Conservation (phyloP, 2,888 invertebrate genomes). For the Lasioglossum villosulum region DNA sequence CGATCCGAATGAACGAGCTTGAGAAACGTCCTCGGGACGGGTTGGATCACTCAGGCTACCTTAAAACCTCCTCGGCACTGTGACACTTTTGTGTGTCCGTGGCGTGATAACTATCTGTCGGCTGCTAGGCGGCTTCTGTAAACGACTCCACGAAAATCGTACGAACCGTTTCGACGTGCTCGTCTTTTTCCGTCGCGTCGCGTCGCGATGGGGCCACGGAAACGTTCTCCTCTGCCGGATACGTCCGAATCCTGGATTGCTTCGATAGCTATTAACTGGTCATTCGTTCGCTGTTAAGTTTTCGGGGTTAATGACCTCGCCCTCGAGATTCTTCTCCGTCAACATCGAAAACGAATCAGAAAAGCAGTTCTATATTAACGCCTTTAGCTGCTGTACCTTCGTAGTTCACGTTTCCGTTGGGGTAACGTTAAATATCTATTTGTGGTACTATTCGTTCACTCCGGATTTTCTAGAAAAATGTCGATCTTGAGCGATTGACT, state of each 20-base stretch:
- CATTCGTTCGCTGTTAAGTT: background rate
- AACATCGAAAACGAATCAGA: background rate
- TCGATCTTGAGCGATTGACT: background rate
- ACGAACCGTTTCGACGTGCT: background rate
- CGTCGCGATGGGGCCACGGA: background rate
- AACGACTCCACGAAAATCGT: constrained; percentile 17
- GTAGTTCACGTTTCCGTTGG: background rate
- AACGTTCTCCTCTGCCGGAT: background rate
- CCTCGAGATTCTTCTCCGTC: background rate
- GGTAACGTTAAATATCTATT: background rate
- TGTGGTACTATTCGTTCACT: background rate
- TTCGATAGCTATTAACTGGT: background rate
- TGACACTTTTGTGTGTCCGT: constrained; percentile 40
- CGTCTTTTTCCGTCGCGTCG: constrained; percentile 2
- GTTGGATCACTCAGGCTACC: constrained; percentile 52
- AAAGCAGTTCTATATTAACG: background rate
- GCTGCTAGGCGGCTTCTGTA: background rate
- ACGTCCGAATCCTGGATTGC: background rate
- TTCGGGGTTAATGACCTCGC: background rate
- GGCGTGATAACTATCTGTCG: constrained; percentile 52
- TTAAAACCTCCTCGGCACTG: constrained; percentile 52
- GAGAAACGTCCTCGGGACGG: constrained; percentile 54
- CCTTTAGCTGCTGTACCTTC: background rate
- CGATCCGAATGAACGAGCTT: constrained; percentile 58
- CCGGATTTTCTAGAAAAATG: background rate